Evolutionary conservation across 1,140 invertebrate species (phyloP), one percentile per base, ranked within the genome.

Genomic region (Euglossa dilemma): DNA sequence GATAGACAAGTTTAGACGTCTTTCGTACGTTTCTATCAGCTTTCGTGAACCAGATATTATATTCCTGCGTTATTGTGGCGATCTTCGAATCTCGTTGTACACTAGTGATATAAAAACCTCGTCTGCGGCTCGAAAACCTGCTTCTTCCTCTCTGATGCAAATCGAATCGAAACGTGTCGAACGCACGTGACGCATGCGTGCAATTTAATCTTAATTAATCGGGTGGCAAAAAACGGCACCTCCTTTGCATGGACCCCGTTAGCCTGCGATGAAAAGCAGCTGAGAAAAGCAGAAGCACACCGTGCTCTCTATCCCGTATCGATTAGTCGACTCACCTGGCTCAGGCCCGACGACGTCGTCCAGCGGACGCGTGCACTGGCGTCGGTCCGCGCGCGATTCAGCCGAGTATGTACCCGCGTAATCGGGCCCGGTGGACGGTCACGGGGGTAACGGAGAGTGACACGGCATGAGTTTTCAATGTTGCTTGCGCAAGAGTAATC

Each of bases 401-500:
- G 9, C 45, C 50, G 69, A 43, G 45, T 50, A 18, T 59, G 25
- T 28, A 61, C 73, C 47, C 70, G 36, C 52, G 71, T 64, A 80
- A 74, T 64, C 47, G 59, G n/a, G 18, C 64, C 47, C 59, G 36
- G 18, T 1, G 25, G 20, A 64, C 16, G 56, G 77, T 50, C 23
- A 69, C 56, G 11, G 47, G 52, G 20, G 6, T 28, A 71, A 23
- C 25, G 9, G 45, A 57, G 63, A 57, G 72, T 72, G 77, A 73
- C 79, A 69, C 2, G 66, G 47, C 54, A 43, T 28, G 61, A 84
- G 69, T 80, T 71, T 87, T 87, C 70, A 57, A 75, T 71, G 79
- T 52, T 43, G 47, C 61, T 43, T 85, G 28, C 71, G 64, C 56
- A 88, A 88, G 59, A 57, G 75, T 72, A 69, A 83, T 85, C 79